Percentiles rank a stretch among this genome's conserved stretches.
Evolutionary conservation across 2,113 vertebrate species (phyloP).

Genomic region (Protobothrops mucrosquamatus): DNA sequence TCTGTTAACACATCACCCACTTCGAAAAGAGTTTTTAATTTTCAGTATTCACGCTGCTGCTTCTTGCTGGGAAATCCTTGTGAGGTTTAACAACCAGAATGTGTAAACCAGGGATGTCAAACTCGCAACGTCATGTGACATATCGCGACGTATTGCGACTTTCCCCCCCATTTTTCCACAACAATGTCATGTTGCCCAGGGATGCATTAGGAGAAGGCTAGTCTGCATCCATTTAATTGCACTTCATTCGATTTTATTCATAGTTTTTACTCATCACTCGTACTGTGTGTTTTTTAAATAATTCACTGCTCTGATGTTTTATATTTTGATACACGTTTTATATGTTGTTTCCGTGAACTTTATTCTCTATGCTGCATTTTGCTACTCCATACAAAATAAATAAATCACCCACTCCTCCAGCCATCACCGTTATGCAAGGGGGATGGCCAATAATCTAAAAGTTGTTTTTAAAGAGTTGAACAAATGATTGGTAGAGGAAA

Average conservation of each 20-base stretch:
- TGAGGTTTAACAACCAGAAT: neutral
- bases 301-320: neutral
- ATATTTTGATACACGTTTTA: neutral
- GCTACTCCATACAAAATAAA: neutral
- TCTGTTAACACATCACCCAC: neutral
- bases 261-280: neutral
- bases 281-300: neutral
- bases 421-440: neutral
- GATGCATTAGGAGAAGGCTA: neutral
- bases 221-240: neutral
- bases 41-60: neutral
- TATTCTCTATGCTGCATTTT: neutral
- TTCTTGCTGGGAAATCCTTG: neutral
- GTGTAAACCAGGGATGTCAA: neutral
- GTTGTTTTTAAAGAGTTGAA: neutral
- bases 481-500: neutral
- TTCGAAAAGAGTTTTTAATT: neutral
- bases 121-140: rapidly evolving
- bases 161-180: too few relatives aligned
- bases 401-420: neutral
- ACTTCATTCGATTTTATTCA: neutral
- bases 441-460: too few relatives aligned
- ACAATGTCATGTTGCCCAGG: neutral
- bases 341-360: neutral
- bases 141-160: too few relatives aligned